Evolutionary conservation across 2,113 vertebrate species (phyloP), one percentile per base, ranked within the genome.

Genomic region (Thalassoma bifasciatum): DNA sequence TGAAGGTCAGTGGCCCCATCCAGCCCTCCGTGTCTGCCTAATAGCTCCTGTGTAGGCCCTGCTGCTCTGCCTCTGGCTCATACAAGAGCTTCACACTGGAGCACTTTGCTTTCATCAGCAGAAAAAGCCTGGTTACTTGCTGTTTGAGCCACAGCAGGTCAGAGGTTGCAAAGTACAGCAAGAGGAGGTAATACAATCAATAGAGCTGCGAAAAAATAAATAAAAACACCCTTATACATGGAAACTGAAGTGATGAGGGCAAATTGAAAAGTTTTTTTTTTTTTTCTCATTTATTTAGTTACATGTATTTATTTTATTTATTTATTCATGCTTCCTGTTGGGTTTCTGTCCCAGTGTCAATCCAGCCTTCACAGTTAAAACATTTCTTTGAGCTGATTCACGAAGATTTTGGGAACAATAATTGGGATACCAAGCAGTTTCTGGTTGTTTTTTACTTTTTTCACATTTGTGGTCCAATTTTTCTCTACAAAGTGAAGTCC

Each of bases 1-100:
- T 67, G 73, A 52, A 82, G 68, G 75, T 74, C 65, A 74, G 64
- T 44, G 72, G 54, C 79, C 66, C 54, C 54, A 65, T 71, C 65
- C 44, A 54, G 72, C 66, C 30, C 60, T 24, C 21, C 9, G 11
- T 72, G 68, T 23, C 44, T 21, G 51, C 26, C 36, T 61, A 24
- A 67, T 63, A 42, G 57, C 63, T 73, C 42, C 40, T 56, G 62
- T 57, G 49, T 34, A 50, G 66, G 51, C 46, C 51, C 47, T 30
- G 23, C 49, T 54, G 37, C 54, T 72, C 60, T 8, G 60, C 60
- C 46, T 59, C 26, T 65, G 59, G 66, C 23, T 64, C 59, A 8
- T 37, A 26, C 16, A 40, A 4, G 22, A 21, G 22, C 22, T 19
- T 17, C 22, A 61, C 24, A 52, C 42, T 38, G 13, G 2, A 40